phyloP scores from a whole-genome alignment of 2,113 vertebrate genomes.

The Axis porcinus region DNA sequence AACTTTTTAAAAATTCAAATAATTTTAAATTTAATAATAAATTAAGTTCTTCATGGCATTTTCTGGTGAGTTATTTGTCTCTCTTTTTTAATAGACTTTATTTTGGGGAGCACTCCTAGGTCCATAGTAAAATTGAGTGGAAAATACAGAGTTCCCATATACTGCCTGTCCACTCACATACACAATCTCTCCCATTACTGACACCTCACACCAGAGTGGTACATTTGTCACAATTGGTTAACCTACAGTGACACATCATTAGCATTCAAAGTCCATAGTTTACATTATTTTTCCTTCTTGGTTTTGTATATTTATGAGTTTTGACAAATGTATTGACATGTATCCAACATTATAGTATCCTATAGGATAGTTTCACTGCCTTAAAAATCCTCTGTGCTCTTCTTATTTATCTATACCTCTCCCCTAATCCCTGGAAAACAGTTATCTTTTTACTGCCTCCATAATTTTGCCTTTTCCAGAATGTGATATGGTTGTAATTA shows the following conservation, averaged over 20 bases:
- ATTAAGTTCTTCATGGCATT: background rate
- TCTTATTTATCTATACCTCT: background rate
- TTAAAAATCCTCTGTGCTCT: background rate
- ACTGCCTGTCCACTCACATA: background rate
- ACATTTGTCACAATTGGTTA: background rate
- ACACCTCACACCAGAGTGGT: background rate
- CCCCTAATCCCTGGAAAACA: background rate
- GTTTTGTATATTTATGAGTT: background rate
- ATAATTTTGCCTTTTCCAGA: background rate
- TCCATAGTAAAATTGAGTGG: background rate
- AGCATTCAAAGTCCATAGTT: background rate
- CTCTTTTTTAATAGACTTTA: background rate
- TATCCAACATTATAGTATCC: background rate
- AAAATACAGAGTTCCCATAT: background rate
- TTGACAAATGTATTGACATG: background rate
- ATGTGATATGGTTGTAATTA: background rate
- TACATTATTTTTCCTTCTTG: background rate
- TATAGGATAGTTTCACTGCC: background rate
- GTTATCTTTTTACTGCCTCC: background rate
- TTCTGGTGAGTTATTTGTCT: background rate
- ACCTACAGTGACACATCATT: background rate
- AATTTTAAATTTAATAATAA: background rate
- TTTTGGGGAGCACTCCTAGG: background rate
- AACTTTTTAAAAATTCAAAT: background rate
- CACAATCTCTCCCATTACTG: background rate